A percentile compares a stretch with the other conserved stretches of the same genome.
These are phyloP conservation scores for Pentalonia nigronervosa DNA, from an alignment of 1,140 invertebrate genomes.

Conservation along the genomic window DNA sequence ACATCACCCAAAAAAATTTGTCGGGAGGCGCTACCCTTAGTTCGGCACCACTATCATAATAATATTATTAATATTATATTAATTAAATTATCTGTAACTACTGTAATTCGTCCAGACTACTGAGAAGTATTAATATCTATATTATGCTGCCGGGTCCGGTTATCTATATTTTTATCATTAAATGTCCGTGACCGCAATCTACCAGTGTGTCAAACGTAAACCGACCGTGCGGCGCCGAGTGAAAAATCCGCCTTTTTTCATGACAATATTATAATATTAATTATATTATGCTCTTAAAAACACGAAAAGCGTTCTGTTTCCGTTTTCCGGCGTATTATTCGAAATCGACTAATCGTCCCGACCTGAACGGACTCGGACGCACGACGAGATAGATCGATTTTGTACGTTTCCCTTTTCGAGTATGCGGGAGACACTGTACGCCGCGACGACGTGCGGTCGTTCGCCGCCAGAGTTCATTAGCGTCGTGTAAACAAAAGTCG, in stretches of 20 bases:
- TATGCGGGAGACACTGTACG: not conserved
- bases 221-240: not conserved
- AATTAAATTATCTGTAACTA: too few species aligned
- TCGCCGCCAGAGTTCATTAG: slow-evolving; percentile 29
- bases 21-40: too few species aligned
- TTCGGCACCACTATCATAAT: too few species aligned
- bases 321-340: too few species aligned
- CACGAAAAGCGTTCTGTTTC: not conserved
- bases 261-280: too few species aligned
- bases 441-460: too few species aligned
- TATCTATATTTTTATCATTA: not conserved
- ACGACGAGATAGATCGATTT: not conserved
- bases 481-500: slow-evolving; percentile 44
- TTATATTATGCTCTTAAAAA: not conserved
- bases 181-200: not conserved
- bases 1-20: too few species aligned
- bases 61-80: too few species aligned
- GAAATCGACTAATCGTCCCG: not conserved
- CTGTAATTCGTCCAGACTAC: too few species aligned
- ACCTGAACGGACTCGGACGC: not conserved
- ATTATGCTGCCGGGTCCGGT: not conserved
- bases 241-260: not conserved
- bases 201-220: not conserved
- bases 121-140: too few species aligned
- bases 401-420: not conserved